phyloP scores from a whole-genome alignment of 2,797 vertebrate species.

The Limosa lapponica region DNA sequence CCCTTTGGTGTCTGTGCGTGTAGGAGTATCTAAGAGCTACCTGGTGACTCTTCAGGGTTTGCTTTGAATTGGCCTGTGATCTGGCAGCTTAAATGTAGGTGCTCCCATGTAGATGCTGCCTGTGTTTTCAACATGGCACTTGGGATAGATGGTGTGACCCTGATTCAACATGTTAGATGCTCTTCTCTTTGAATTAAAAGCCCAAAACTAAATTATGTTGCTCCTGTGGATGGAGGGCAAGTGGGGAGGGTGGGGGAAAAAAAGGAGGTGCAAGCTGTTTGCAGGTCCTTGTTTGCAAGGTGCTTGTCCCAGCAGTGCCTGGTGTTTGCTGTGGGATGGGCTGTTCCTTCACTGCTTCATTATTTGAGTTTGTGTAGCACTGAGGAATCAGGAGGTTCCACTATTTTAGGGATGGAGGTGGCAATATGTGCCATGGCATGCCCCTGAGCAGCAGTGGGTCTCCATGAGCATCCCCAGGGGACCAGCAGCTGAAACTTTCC shows the following conservation, averaged over 20 bases:
- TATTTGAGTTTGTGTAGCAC: not conserved
- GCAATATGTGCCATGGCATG: rapidly evolving
- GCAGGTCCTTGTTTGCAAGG: not conserved
- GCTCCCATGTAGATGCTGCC: not conserved
- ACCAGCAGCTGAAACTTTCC: not conserved
- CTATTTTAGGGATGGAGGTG: not conserved
- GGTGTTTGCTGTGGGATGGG: not conserved
- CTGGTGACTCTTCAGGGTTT: not conserved
- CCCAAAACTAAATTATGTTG: not conserved
- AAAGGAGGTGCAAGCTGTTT: not conserved
- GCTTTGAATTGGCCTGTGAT: not conserved
- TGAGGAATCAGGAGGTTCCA: not conserved
- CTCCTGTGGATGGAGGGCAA: not conserved
- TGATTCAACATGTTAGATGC: not conserved
- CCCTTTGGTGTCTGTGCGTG: not conserved
- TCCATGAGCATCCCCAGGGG: not conserved
- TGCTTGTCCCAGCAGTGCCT: not conserved
- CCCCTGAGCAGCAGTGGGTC: not conserved
- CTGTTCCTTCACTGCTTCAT: rapidly evolving
- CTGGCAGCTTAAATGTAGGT: not conserved
- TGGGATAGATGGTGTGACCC: not conserved
- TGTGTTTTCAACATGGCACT: not conserved
- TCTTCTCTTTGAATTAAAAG: not conserved
- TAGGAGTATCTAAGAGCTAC: not conserved
- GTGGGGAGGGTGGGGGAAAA: rapidly evolving